These are phyloP conservation scores for Nestor notabilis DNA, from an alignment of 2,113 vertebrate species.

Conservation along the genomic window DNA sequence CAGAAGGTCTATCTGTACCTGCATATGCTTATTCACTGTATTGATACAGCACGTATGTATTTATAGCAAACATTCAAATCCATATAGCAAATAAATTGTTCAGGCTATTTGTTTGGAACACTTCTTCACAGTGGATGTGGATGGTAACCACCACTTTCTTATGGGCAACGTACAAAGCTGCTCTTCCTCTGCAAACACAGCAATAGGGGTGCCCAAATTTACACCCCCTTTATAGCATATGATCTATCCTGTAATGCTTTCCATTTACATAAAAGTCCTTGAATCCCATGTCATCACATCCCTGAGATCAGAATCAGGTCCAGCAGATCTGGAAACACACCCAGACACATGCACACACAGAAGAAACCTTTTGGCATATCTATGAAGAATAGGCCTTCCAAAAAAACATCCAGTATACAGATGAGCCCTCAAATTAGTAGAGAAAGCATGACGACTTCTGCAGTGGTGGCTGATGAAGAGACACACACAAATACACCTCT, in stretches of 20 bases:
- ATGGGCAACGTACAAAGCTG: fast-evolving
- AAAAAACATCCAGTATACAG: constrained; percentile 82
- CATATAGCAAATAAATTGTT: background rate
- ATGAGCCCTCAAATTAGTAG: constrained; percentile 92
- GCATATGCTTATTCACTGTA: background rate
- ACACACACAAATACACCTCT: constrained; percentile 77
- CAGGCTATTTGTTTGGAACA: background rate
- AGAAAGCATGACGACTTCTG: constrained; percentile 71
- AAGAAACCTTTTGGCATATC: constrained; percentile 55
- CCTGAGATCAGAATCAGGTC: background rate
- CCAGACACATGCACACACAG: constrained; percentile 52
- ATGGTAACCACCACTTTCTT: background rate
- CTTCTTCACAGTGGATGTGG: background rate
- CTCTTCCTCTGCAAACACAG: constrained; percentile 20
- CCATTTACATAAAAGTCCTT: background rate
- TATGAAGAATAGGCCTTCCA: constrained; percentile 81
- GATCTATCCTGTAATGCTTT: background rate
- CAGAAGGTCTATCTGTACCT: background rate
- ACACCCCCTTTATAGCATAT: constrained; percentile 24
- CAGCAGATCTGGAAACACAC: constrained; percentile 45
- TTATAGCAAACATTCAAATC: background rate
- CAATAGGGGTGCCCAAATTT: constrained; percentile 81
- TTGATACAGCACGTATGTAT: background rate
- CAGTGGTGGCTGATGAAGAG: constrained; percentile 82
- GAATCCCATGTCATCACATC: background rate